Percentiles rank a stretch among this genome's conserved stretches.
Conservation (phyloP, 2,888 invertebrate species). For the Cheiracanthium punctorium region DNA sequence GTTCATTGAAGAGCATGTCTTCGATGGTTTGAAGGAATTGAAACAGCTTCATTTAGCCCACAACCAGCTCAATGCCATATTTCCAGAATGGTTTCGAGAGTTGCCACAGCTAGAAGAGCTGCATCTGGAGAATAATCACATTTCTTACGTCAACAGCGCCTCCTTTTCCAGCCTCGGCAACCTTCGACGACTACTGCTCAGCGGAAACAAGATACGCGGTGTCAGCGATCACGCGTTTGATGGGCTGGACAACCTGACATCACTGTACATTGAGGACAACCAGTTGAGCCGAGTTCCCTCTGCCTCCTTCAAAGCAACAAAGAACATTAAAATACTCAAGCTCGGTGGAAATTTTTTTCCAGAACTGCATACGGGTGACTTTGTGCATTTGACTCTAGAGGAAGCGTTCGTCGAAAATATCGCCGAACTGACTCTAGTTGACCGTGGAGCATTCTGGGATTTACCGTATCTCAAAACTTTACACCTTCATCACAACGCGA, state of each 20-base stretch:
- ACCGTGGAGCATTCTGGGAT: slow-evolving; percentile 76
- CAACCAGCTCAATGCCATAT: slow-evolving; percentile 75
- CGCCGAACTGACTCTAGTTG: slow-evolving; percentile 75
- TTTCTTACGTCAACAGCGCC: slow-evolving; percentile 74
- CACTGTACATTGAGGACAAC: slow-evolving; percentile 71
- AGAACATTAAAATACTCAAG: slow-evolving; percentile 68
- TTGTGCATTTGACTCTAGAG: slow-evolving; percentile 74
- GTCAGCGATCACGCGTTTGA: slow-evolving; percentile 75
- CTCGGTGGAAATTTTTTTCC: slow-evolving; percentile 73
- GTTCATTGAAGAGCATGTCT: slow-evolving; percentile 76
- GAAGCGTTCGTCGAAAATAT: slow-evolving; percentile 75
- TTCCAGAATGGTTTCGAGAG: slow-evolving; percentile 76
- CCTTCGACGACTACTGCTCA: slow-evolving; percentile 74
- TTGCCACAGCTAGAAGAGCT: slow-evolving; percentile 74
- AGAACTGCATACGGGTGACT: slow-evolving; percentile 72
- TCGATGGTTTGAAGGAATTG: slow-evolving; percentile 75
- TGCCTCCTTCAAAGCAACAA: slow-evolving; percentile 66
- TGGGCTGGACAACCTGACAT: slow-evolving; percentile 74
- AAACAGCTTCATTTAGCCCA: slow-evolving; percentile 74
- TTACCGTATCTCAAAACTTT: slow-evolving; percentile 75
- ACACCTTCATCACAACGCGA: slow-evolving; percentile 76
- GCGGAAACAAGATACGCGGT: slow-evolving; percentile 74
- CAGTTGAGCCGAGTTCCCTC: slow-evolving; percentile 69
- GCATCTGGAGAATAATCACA: slow-evolving; percentile 75
- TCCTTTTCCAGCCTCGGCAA: slow-evolving; percentile 73